Base-by-base conservation (phyloP, 2,797 vertebrate genomes). In the Syngnathus acus region DNA sequence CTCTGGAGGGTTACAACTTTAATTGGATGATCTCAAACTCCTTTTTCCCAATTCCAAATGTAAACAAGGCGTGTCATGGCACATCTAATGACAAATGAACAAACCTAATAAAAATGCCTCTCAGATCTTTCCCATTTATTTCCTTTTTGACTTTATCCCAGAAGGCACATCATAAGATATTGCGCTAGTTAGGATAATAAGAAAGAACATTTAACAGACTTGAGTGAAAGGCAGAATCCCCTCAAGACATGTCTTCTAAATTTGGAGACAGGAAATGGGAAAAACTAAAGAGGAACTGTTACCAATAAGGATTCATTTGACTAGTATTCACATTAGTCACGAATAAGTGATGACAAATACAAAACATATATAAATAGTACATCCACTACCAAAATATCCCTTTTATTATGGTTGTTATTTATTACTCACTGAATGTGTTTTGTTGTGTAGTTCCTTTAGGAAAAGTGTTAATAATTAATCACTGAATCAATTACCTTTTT, bases 21-120 rank as follows among this genome's bases (percentile, higher is more conserved):
- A 91, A 90, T 90, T 89, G 87, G 87, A 89, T 88, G 75, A 85
- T 84, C 86, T 86, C 80, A 83, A 89, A 84, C 89, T 86, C 85
- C 82, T 84, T 88, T 85, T 76, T 86, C 72, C 86, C 89, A 90
- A 90, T 88, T 91, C 76, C 81, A 89, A 89, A 87, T 89, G 86
- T 90, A 89, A 87, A 87, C 58, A 69, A 76, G 3, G 87, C 78
- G 74, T 89, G 88, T 87, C 83, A 86, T 89, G 78, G 87, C 86
- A 91, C 89, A 89, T 88, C 88, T 86, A 88, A 83, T 86, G 85
- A 77, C 86, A 88, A 89, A 88, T 88, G 84, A 84, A 88, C 74
- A 88, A 82, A 79, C 17, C 73, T 80, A 69, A 50, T 59, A 21
- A 77, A 82, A 78, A 79, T 63, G 79, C 79, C 79, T 79, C 68